Evolutionary conservation across 2,888 invertebrate species (phyloP), one percentile per base, ranked within the genome.

Genomic region (Listrodromus nycthemerus): DNA sequence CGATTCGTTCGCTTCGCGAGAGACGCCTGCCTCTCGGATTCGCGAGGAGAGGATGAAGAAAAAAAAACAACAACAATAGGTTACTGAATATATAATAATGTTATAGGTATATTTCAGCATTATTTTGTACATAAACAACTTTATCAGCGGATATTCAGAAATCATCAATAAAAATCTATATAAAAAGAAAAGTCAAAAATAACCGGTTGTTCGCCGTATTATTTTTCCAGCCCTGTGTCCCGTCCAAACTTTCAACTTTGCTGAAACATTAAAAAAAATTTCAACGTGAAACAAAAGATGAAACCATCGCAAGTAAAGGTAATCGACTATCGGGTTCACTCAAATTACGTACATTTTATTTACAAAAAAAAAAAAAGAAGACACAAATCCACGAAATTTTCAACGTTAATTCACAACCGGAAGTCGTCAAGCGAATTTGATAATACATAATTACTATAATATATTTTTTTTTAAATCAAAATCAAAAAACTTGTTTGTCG

Each of bases 121-220:
- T 92, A 92, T 92, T 92, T 92, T 92, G 92, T 92, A 92, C 92
- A 92, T 92, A 92, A 92, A 91, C 87, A 89, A 91, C 91, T 90
- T 91, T 91, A 92, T 91, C 90, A 89, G 90, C 89, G 89, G 91
- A 91, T 92, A 92, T 90, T 91, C 90, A 89, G 86, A 92, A 92
- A 88, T 90, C 90, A 92, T 91, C 91, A 92, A 92, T 92, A 90
- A 92, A 78, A 88, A 89, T 92, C 91, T 91, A 92, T 91, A 91
- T 90, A 89, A 87, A 91, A 91, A 89, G 83, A 83, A 85, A 85
- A 82, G 55, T 77, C 81, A 77, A 73, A 70, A 75, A 48, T 4
- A 37, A 37, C 8, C 24, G 45, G 19, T 19, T 1, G 21, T 66
- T 1, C 27, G 5, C 30, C 21, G 27, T 75, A 30, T 27, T 50